Percentiles rank a stretch among this genome's conserved stretches.
Evolutionary conservation across 2,797 vertebrate genomes (phyloP).

Genomic region (Sebastes variabilis): DNA sequence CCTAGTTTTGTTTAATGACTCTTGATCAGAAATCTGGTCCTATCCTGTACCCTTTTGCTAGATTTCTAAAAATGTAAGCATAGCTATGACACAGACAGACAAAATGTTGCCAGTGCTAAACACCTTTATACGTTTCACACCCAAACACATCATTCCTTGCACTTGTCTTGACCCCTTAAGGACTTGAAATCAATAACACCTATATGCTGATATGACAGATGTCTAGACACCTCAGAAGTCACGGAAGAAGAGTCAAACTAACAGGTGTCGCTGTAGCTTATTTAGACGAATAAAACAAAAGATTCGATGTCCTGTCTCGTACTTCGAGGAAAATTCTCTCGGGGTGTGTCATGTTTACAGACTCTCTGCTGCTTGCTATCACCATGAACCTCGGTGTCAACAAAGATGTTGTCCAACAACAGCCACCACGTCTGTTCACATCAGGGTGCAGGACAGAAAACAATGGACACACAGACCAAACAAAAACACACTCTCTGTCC

Average conservation of each 20-base stretch:
- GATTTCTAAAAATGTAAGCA: not conserved
- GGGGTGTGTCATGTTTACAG: slow-evolving; percentile 51
- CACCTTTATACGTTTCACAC: not conserved
- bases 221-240: not conserved
- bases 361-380: slow-evolving; percentile 11
- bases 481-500: slow-evolving; percentile 45
- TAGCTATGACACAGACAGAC: not conserved
- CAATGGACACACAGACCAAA: slow-evolving; percentile 64
- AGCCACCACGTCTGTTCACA: not conserved
- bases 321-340: not conserved
- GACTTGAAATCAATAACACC: not conserved
- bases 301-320: not conserved
- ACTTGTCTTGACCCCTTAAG: not conserved
- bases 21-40: not conserved
- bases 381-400: slow-evolving; percentile 34
- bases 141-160: not conserved
- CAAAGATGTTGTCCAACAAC: slow-evolving; percentile 48
- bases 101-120: not conserved
- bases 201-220: not conserved
- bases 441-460: slow-evolving; percentile 29
- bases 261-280: slow-evolving; percentile 32
- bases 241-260: not conserved
- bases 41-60: too few relatives aligned
- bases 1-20: not conserved
- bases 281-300: not conserved